Evolutionary conservation across 2,113 vertebrate genomes (phyloP).

Genomic region (Rhea pennata): DNA sequence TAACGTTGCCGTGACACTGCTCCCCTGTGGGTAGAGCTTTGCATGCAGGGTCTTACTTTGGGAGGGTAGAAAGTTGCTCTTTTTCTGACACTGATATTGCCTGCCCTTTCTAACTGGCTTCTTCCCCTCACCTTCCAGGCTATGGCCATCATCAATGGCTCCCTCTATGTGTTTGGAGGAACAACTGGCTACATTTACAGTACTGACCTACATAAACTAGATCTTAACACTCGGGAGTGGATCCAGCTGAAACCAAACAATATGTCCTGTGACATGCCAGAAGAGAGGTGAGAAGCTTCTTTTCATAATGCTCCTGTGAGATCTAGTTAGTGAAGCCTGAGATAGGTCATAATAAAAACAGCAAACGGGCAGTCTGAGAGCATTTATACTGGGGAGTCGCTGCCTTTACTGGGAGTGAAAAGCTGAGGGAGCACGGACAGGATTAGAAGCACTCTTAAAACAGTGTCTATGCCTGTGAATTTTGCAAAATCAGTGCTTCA

Average conservation of each 20-base stretch:
- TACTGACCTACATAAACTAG: constrained; percentile 94
- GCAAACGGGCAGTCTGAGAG: not conserved
- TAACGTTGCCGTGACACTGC: not conserved
- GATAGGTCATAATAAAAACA: no score
- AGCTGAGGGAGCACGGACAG: not conserved
- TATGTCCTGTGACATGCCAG: constrained; percentile 90
- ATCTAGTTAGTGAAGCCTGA: not conserved
- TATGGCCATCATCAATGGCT: constrained; percentile 97
- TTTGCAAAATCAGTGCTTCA: not conserved
- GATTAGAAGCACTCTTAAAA: not conserved
- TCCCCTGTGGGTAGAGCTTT: not conserved
- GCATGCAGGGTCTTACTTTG: no score
- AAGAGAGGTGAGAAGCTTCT: constrained; percentile 85
- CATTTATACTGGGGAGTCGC: not conserved
- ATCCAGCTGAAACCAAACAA: constrained; percentile 96
- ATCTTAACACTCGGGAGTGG: constrained; percentile 95
- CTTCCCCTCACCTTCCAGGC: constrained; percentile 77
- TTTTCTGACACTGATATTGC: not conserved
- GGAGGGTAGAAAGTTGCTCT: not conserved
- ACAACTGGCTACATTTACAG: constrained; percentile 98
- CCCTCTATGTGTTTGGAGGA: constrained; percentile 96
- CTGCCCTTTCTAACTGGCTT: accelerated
- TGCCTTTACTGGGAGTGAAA: not conserved
- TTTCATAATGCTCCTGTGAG: not conserved
- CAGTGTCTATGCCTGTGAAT: not conserved